These are phyloP conservation scores for Tragelaphus imberbis DNA, from an alignment of 2,113 vertebrate genomes.

Conservation along the genomic window DNA sequence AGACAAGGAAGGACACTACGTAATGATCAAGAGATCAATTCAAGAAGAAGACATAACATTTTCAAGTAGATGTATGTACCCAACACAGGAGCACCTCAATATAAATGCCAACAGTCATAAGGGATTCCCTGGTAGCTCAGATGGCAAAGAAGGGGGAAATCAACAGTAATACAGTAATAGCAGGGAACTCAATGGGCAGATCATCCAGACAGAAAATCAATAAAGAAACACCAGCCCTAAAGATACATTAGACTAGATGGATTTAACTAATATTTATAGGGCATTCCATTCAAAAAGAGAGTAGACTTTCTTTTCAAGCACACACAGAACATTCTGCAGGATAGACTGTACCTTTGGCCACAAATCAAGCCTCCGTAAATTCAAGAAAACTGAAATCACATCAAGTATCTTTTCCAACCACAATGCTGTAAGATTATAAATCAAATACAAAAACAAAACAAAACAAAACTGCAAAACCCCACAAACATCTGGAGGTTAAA, in stretches of 20 bases:
- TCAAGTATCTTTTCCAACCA: background rate
- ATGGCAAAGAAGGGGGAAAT: background rate
- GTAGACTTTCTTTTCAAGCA: background rate
- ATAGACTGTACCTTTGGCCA: background rate
- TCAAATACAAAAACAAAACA: background rate
- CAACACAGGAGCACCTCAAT: background rate
- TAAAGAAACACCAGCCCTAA: background rate
- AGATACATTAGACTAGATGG: too few species aligned
- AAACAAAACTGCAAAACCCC: background rate
- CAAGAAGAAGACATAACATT: background rate
- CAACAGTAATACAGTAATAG: background rate
- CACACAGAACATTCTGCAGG: background rate
- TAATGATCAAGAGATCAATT: background rate
- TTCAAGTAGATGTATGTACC: background rate
- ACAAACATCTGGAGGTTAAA: background rate
- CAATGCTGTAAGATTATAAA: background rate
- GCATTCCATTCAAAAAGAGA: background rate
- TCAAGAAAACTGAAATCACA: background rate
- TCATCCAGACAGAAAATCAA: background rate
- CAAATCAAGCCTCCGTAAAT: background rate
- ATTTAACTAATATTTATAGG: background rate
- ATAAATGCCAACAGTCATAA: background rate
- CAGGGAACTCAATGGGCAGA: background rate
- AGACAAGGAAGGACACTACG: background rate
- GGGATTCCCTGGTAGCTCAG: background rate